Evolutionary conservation across 1,140 invertebrate species (phyloP).

Genomic region (Drosophila bipectinata): DNA sequence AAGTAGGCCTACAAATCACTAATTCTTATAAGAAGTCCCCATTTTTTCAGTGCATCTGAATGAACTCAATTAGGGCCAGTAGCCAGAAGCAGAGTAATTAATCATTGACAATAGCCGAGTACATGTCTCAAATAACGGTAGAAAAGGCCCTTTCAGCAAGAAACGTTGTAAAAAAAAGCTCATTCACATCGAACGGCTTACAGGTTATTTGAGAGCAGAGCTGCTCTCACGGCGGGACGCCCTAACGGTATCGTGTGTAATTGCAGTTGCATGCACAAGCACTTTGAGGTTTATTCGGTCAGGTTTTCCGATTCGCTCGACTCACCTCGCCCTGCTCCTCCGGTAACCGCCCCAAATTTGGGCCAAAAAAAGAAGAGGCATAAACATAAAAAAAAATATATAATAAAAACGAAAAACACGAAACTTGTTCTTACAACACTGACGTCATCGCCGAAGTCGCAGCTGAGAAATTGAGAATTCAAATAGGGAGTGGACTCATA

Average conservation of each 20-base stretch:
- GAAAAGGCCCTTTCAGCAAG: slow-evolving; percentile 36
- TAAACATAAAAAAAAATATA: slow-evolving; percentile 15
- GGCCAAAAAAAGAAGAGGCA: slow-evolving; percentile 17
- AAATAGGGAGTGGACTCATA: slow-evolving; percentile 71
- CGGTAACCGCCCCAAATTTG: slow-evolving; percentile 26
- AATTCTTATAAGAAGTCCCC: background rate
- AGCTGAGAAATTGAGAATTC: slow-evolving; percentile 71
- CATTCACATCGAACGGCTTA: slow-evolving; percentile 57
- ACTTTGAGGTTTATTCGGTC: slow-evolving; percentile 68
- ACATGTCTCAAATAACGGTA: slow-evolving; percentile 37
- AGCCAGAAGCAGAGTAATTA: slow-evolving; percentile 53
- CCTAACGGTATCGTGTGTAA: slow-evolving; percentile 77
- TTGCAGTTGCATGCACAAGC: slow-evolving; percentile 71
- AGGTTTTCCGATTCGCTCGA: slow-evolving; percentile 47
- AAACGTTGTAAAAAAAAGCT: slow-evolving; percentile 23
- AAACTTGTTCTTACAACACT: slow-evolving; percentile 80
- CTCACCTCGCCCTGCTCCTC: slow-evolving; percentile 2
- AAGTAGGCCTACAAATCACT: too few species aligned
- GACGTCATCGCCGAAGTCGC: slow-evolving; percentile 68
- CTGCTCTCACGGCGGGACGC: slow-evolving; percentile 46
- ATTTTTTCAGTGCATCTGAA: slow-evolving; percentile 24
- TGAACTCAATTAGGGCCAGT: slow-evolving; percentile 70
- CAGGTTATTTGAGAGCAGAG: slow-evolving; percentile 51
- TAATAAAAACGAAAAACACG: slow-evolving; percentile 31
- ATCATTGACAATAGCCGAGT: slow-evolving; percentile 53